Evolutionary conservation across 1,140 invertebrate species (phyloP).

Genomic region (Zaprionus africanus): DNA sequence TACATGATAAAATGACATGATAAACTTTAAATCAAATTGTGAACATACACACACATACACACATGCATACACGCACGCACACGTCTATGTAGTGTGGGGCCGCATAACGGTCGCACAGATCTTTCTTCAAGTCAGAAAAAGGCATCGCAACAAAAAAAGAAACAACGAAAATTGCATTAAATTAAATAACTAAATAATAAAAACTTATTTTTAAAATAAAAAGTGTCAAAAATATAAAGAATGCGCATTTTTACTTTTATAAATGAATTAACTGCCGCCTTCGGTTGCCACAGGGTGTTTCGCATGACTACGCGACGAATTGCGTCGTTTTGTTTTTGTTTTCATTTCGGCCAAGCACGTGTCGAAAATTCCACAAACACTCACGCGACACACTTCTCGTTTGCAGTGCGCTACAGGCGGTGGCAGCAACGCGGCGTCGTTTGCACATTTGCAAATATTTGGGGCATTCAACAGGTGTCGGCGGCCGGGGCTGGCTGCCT

Average conservation of each 20-base stretch:
- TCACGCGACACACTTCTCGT: background rate
- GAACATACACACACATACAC: slow-evolving; percentile 16
- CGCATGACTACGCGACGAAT: background rate
- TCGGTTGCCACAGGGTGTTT: background rate
- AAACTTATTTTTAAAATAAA: slow-evolving; percentile 65
- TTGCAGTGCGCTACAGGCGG: slow-evolving; percentile 1
- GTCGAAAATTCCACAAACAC: slow-evolving; percentile 31
- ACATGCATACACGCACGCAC: slow-evolving; percentile 17
- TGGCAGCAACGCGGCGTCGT: background rate
- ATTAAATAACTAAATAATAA: slow-evolving; percentile 57
- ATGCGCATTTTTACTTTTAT: background rate
- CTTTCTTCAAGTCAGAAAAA: slow-evolving; percentile 67
- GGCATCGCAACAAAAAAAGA: slow-evolving; percentile 55
- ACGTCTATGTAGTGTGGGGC: slow-evolving; percentile 28
- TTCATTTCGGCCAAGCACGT: slow-evolving; percentile 26
- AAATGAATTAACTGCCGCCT: background rate
- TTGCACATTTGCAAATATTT: slow-evolving; percentile 24
- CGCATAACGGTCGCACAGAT: slow-evolving; percentile 21
- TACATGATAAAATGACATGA: slow-evolving; percentile 71
- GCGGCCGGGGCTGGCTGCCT: background rate
- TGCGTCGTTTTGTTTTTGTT: slow-evolving; percentile 19
- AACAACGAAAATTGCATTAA: slow-evolving; percentile 46
- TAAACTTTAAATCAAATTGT: slow-evolving; percentile 57
- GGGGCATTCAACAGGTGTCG: slow-evolving; percentile 38
- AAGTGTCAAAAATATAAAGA: slow-evolving; percentile 52